Base-by-base conservation (phyloP, 2,113 vertebrate species). In the Manacus vitellinus region DNA sequence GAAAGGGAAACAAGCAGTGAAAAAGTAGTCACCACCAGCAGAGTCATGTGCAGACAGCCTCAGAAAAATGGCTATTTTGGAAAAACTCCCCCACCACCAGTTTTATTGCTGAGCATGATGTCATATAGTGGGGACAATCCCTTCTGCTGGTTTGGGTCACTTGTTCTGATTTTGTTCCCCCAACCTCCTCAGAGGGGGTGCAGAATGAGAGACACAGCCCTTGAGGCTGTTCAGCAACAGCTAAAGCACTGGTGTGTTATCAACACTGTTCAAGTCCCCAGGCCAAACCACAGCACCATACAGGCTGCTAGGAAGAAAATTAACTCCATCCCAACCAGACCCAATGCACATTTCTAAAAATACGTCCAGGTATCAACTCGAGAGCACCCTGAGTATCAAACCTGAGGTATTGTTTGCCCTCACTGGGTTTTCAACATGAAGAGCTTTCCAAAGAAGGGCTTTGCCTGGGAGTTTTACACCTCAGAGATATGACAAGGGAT, bases 131-230 rank as follows among this genome's bases (percentile, higher is more conserved):
- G 12, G 28, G 19, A 52, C 28, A 15, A 71, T n/a, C 14, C 28
- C 17, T 72, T 44, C 2, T 3, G 35, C 35, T 12, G n/a, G 0
- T 63, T 44, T 49, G 49, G 11, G 19, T 54, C 16, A 56, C n/a
- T 15, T 4, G 0, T 47, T 41, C 8, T 16, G 9, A 11, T 16
- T 0, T 0, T 54, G 20, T 54, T 17, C 5, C 22, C n/a, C 54
- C 59, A 73, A 12, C 37, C 37, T 96, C n/a, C 63, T 73, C 41
- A 23, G 10, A 35, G 54, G 14, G 10, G 3, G 4, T 46, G 37
- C 9, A 27, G 25, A 58, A n/a, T 0, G 2, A 55, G 33, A 46
- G 11, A 71, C 28, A 44, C 17, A 8, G 24, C 28, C 22, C 54
- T 17, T 65, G 54, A 68, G 56, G 46, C n/a, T 71, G 28, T 27